Conservation (phyloP, 2,797 vertebrate genomes). For the Lemur catta region DNA sequence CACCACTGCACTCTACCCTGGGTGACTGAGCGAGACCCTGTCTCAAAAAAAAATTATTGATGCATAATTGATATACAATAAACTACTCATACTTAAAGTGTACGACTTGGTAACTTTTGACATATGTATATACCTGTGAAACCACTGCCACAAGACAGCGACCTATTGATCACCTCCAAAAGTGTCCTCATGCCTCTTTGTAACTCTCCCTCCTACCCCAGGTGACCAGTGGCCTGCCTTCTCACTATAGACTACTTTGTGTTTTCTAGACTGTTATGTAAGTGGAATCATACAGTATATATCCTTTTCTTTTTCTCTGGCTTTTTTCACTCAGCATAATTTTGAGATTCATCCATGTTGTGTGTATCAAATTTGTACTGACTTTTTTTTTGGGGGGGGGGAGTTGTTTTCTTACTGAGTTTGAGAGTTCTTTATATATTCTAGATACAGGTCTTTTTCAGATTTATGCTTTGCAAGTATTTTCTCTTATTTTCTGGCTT, state of each 20-base stretch:
- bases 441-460: not conserved
- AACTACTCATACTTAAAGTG: not conserved
- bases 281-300: not conserved
- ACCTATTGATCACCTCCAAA: not conserved
- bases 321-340: not conserved
- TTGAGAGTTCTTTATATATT: not conserved
- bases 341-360: not conserved
- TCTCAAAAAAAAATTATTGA: not conserved
- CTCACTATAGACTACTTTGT: not conserved
- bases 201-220: not conserved
- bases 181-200: not conserved
- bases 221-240: not conserved
- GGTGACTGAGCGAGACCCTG: no score
- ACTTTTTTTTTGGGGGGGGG: no score
- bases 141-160: not conserved
- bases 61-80: not conserved
- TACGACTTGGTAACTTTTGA: not conserved
- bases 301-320: not conserved
- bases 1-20: no score
- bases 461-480: not conserved
- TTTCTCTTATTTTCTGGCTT: not conserved
- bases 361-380: not conserved
- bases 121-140: not conserved
- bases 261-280: not conserved
- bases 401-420: not conserved